Evolutionary conservation across 2,888 invertebrate species (phyloP).

Genomic region (Ypsolopha scabrella): DNA sequence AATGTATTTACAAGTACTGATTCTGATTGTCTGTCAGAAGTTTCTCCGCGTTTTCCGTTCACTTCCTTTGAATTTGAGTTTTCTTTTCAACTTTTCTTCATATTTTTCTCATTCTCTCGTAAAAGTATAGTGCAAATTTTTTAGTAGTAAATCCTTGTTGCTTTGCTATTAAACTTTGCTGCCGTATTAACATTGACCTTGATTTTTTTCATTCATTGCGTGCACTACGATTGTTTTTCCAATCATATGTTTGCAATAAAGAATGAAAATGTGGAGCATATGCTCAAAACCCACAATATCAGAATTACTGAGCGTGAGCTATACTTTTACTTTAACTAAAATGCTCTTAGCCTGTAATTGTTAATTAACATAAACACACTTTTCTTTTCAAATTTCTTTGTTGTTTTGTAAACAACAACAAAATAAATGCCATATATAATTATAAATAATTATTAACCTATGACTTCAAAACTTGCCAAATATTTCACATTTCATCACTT

Average conservation of each 20-base stretch:
- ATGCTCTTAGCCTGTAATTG: too few species aligned
- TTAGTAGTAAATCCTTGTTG: neutral
- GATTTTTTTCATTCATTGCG: neutral
- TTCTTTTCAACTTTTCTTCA: neutral
- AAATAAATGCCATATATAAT: too few species aligned
- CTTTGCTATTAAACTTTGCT: neutral
- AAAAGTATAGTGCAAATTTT: neutral
- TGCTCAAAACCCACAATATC: conserved; percentile 31
- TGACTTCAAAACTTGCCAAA: too few species aligned
- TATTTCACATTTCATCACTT: too few species aligned
- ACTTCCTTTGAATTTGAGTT: neutral
- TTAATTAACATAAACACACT: too few species aligned
- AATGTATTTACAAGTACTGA: neutral
- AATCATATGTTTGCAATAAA: conserved; percentile 49
- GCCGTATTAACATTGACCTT: neutral
- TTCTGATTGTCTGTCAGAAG: neutral
- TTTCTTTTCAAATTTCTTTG: too few species aligned
- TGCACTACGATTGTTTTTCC: conserved; percentile 8
- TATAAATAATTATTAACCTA: too few species aligned
- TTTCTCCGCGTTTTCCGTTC: neutral
- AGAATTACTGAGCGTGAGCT: conserved; percentile 15
- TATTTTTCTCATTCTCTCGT: neutral
- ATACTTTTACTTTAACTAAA: neutral
- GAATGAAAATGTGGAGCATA: conserved; percentile 31
- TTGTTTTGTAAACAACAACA: too few species aligned